Evolutionary conservation across 2,888 invertebrate genomes (phyloP).

Genomic region (Eristalinus aeneus): DNA sequence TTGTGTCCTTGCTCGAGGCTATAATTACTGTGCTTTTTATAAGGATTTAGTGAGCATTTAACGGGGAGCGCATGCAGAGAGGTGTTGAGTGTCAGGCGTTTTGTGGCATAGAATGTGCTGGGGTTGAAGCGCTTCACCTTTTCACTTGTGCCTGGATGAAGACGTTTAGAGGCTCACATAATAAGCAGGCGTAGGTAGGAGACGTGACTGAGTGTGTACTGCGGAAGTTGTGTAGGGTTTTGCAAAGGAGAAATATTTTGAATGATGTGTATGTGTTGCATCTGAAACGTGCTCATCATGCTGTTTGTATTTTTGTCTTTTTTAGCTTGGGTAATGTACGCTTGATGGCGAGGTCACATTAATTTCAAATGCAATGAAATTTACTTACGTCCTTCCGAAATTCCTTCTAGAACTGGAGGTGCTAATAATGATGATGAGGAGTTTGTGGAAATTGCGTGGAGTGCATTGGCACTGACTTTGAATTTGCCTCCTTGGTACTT

Average conservation of each 20-base stretch:
- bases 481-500: no score
- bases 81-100: neutral
- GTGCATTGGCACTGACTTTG: no score
- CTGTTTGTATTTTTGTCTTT: no score
- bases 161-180: neutral
- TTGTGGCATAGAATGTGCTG: neutral
- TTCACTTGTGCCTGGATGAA: neutral
- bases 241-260: neutral
- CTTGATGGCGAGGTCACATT: no score
- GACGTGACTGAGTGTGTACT: neutral
- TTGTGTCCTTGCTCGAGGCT: neutral
- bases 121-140: neutral
- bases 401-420: no score
- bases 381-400: no score
- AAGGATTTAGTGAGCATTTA: neutral
- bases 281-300: neutral
- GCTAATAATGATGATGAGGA: no score
- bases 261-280: neutral
- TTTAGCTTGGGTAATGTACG: no score
- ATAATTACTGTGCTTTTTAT: neutral
- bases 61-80: neutral
- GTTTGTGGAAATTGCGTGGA: no score
- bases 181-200: neutral
- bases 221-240: neutral
- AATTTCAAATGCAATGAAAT: no score